These are phyloP conservation scores for Eclectus roratus DNA, from an alignment of 2,113 vertebrate species.

Conservation along the genomic window DNA sequence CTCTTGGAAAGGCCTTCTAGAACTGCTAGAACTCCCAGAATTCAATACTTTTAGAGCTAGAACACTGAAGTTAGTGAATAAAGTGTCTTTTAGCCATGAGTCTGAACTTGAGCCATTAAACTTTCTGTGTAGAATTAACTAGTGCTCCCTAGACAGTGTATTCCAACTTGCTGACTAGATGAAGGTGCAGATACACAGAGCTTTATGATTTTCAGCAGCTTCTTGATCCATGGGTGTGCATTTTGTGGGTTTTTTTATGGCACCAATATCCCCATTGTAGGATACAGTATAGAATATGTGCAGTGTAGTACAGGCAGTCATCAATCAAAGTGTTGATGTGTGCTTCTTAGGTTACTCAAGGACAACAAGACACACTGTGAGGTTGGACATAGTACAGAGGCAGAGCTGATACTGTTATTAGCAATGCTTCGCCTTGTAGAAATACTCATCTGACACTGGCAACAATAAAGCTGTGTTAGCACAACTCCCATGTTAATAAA, in stretches of 20 bases:
- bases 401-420: not conserved
- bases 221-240: not conserved
- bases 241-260: not conserved
- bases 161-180: not conserved
- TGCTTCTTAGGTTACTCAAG: not conserved
- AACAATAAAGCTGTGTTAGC: not conserved
- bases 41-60: not conserved
- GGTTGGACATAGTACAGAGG: not conserved
- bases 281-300: not conserved
- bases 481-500: not conserved
- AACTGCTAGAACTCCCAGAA: not conserved
- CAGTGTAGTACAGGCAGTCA: not conserved
- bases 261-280: not conserved
- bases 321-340: not conserved
- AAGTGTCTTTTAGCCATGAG: not conserved
- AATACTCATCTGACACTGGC: not conserved
- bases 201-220: not conserved
- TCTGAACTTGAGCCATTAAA: not conserved
- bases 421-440: not conserved
- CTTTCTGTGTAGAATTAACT: not conserved
- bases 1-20: not conserved
- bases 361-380: not conserved
- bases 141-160: not conserved
- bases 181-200: not conserved
- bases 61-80: not conserved